phyloP scores from a whole-genome alignment of 2,113 vertebrate genomes.

The Labrus mixtus region DNA sequence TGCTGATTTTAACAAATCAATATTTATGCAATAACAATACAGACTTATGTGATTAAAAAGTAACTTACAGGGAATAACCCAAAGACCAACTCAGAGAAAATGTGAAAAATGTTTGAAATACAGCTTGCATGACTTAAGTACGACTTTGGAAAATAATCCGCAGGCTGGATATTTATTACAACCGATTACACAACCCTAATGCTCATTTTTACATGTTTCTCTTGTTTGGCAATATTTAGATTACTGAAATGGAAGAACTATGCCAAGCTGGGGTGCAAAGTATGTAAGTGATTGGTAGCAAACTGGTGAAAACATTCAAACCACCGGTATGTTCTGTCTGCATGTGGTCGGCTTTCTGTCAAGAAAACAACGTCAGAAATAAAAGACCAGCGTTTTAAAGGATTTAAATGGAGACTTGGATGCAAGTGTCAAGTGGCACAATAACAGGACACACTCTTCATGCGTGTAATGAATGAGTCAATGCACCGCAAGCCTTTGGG shows the following conservation, averaged over 20 bases:
- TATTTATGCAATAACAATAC: too few species aligned
- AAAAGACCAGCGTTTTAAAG: not conserved
- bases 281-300: not conserved
- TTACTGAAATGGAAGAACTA: not conserved
- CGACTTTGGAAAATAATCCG: not conserved
- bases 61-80: too few species aligned
- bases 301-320: slow-evolving; percentile 15
- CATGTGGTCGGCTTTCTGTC: not conserved
- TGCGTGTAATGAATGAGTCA: slow-evolving; percentile 42
- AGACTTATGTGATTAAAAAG: too few species aligned
- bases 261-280: not conserved
- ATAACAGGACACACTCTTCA: slow-evolving; percentile 35
- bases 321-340: not conserved
- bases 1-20: too few species aligned
- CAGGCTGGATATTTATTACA: not conserved
- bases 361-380: not conserved
- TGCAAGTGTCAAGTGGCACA: slow-evolving; percentile 23
- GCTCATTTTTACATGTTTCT: not conserved
- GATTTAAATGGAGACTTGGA: not conserved
- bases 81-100: too few species aligned
- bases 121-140: too few species aligned
- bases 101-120: too few species aligned
- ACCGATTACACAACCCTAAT: not conserved
- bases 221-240: not conserved
- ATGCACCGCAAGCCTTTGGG: slow-evolving; percentile 14